Evolutionary conservation across 2,888 invertebrate genomes (phyloP).

Genomic region (Drosophila cracens): DNA sequence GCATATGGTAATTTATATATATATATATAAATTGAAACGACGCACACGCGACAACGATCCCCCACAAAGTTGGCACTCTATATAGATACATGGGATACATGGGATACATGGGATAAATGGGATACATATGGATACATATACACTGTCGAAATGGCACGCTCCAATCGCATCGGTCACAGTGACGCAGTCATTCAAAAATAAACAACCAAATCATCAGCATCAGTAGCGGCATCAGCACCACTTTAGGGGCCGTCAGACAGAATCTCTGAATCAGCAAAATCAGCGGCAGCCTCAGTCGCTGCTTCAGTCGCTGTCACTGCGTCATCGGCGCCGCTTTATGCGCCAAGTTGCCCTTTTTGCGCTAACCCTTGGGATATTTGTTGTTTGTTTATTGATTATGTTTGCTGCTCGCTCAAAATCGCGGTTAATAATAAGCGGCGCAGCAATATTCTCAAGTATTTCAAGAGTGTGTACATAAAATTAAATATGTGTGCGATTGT

Average conservation of each 20-base stretch:
- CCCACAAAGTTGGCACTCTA: slow-evolving; percentile 39
- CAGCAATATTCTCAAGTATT: slow-evolving; percentile 11
- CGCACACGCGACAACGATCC: slow-evolving; percentile 59
- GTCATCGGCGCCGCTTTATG: slow-evolving; percentile 51
- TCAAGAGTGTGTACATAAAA: slow-evolving; percentile 2
- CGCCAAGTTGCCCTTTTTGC: slow-evolving; percentile 30
- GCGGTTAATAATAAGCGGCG: slow-evolving; percentile 14
- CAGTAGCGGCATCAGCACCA: slow-evolving; percentile 25
- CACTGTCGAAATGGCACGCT: not conserved
- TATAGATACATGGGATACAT: slow-evolving; percentile 1
- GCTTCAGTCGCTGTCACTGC: slow-evolving; percentile 36
- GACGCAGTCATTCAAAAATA: slow-evolving; percentile 56
- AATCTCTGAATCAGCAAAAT: slow-evolving; percentile 64
- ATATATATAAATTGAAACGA: slow-evolving; percentile 39
- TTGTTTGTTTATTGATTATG: slow-evolving; percentile 54
- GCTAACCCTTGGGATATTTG: slow-evolving; percentile 36
- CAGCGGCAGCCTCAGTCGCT: slow-evolving; percentile 1
- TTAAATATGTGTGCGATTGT: not conserved
- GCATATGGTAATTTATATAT: slow-evolving; percentile 2
- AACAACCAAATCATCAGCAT: slow-evolving; percentile 55
- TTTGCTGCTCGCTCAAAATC: slow-evolving; percentile 19
- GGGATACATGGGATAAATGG: not conserved
- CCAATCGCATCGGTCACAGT: slow-evolving; percentile 35
- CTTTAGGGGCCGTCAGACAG: slow-evolving; percentile 32
- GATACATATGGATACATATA: not conserved